Percentiles rank a stretch among this genome's conserved stretches.
phyloP scores from a whole-genome alignment of 2,113 vertebrate species.

The Chunga burmeisteri region DNA sequence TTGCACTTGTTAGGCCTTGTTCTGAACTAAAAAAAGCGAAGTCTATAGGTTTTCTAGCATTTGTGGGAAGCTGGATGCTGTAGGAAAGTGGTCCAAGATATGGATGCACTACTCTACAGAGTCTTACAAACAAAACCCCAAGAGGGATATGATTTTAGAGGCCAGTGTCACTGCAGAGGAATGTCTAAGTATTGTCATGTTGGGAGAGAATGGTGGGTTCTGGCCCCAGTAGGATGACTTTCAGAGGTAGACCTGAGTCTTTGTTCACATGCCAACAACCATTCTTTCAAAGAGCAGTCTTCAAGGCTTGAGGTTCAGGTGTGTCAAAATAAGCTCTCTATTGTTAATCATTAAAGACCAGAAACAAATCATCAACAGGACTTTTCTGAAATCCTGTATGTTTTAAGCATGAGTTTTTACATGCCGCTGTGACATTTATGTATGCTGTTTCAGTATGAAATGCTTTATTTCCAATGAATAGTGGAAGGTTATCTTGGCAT shows the following conservation, averaged over 20 bases:
- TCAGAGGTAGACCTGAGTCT: neutral
- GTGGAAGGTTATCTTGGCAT: neutral
- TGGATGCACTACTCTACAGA: neutral
- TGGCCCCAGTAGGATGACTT: neutral
- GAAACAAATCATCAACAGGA: neutral
- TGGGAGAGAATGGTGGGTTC: neutral
- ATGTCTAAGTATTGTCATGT: neutral
- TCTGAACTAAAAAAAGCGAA: neutral
- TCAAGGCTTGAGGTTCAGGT: neutral
- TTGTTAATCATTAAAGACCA: neutral
- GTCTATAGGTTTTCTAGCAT: neutral
- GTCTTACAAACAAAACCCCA: neutral
- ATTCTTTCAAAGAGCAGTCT: neutral
- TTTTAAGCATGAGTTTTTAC: neutral
- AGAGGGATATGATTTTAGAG: neutral
- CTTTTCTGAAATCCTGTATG: neutral
- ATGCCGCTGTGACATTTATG: neutral
- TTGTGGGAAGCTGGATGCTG: neutral
- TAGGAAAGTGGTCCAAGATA: neutral
- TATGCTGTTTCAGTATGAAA: neutral
- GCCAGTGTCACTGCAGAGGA: neutral
- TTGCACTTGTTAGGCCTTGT: neutral
- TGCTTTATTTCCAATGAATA: neutral
- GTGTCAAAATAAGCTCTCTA: neutral
- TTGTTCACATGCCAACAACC: neutral